Evolutionary conservation across 1,140 invertebrate genomes (phyloP), one percentile per base, ranked within the genome.

Genomic region (Cepaea nemoralis): DNA sequence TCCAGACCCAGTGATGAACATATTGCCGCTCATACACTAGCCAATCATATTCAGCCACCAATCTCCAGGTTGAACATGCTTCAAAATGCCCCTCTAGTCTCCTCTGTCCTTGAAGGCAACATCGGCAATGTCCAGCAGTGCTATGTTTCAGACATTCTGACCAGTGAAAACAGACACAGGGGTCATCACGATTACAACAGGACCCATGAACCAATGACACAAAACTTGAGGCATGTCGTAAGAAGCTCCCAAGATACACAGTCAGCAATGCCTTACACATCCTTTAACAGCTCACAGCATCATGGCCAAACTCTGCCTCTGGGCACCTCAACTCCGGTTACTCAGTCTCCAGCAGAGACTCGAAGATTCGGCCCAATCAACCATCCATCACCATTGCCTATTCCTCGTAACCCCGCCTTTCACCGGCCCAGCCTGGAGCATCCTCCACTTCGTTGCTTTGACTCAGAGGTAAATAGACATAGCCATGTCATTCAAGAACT

Each of bases 261-360:
- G 27, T 40, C 40, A n/a, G 35, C 6, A 5, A 16, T 35, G n/a
- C 27, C 19, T 63, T 35, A 5, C 19, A 24, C 27, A 16, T 50
- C 39, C 19, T 19, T 55, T 19, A 45, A 19, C 27, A 2, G 27
- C 48, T 33, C 73, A 16, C 35, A 42, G 0, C 31, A 31, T 33
- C 31, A 39, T 37, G 6, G 19, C 27, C 50, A 77, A 37, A 39
- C 59, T n/a, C 75, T 37, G 22, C 75, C 75, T 5, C 8, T 63
- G 3, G 75, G 75, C 6, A 77, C 75, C 3, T 77, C 75, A 35
- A 77, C 75, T 37, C 75, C 75, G 39, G 22, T 63, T 16, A 39
- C 14, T 24, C 75, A 77, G 39, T 77, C 75, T 0, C 75, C 75
- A 66, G 75, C 27, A 37, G 75, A 48, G 31, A 12, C n/a, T 27